Conservation (phyloP, 2,113 vertebrate genomes). For the Aegithalos caudatus region DNA sequence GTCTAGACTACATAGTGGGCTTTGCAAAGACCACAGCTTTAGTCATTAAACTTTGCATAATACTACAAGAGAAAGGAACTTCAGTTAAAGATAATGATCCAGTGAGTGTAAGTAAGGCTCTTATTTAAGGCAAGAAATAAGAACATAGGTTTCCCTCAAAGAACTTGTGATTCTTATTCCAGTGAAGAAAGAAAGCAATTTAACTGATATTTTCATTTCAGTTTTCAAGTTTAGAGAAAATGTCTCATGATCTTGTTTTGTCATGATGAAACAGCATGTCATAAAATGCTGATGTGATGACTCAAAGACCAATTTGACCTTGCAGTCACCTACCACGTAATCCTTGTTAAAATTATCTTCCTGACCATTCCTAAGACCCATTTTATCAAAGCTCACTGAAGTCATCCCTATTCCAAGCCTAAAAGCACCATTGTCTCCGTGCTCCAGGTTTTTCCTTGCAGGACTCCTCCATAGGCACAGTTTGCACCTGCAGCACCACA, state of each 20-base stretch:
- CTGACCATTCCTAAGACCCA: accelerated
- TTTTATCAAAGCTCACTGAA: neutral
- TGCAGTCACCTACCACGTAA: neutral
- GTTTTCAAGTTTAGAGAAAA: neutral
- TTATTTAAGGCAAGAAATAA: neutral
- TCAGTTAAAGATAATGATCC: neutral
- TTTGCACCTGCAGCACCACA: neutral
- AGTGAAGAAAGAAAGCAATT: neutral
- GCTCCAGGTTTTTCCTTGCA: neutral
- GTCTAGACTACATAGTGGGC: neutral
- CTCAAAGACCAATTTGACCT: neutral
- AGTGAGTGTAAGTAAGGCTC: neutral
- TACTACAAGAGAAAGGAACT: neutral
- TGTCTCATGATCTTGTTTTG: neutral
- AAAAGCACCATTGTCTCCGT: neutral
- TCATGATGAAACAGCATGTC: neutral
- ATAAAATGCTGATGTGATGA: neutral
- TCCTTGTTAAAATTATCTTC: neutral
- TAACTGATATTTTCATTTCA: neutral
- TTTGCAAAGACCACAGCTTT: neutral
- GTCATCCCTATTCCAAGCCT: neutral
- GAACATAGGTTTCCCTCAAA: neutral
- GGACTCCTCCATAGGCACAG: neutral
- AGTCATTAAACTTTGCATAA: neutral
- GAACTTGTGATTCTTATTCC: neutral